Percentiles rank a stretch among this genome's conserved stretches.
phyloP scores from a whole-genome alignment of 2,797 vertebrate species.

The Sebastes kiyomatsui region DNA sequence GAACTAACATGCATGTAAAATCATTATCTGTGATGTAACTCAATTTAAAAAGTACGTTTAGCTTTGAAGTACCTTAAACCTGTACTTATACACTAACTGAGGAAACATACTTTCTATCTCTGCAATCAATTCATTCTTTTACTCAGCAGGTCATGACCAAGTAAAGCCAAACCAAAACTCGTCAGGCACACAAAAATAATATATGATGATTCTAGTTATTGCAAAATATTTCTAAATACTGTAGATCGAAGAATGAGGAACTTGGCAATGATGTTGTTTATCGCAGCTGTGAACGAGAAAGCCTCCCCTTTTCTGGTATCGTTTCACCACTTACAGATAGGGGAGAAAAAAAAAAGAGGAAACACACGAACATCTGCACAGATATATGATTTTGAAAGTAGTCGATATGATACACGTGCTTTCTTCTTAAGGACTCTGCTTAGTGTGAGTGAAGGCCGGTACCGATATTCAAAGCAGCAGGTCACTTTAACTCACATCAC shows the following conservation, averaged over 20 bases:
- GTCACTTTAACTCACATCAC: conserved; percentile 8
- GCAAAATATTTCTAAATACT: conserved; percentile 30
- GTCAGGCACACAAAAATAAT: conserved; percentile 27
- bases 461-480: not conserved
- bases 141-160: conserved; percentile 3
- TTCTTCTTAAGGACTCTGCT: not conserved
- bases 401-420: not conserved
- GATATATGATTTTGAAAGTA: conserved; percentile 8
- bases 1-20: not conserved
- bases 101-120: not conserved
- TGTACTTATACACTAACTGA: not conserved
- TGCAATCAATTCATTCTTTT: not conserved
- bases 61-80: not conserved
- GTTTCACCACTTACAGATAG: conserved; percentile 5
- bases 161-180: conserved; percentile 7
- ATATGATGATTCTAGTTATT: not conserved
- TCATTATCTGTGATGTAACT: not conserved
- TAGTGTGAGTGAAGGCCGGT: not conserved
- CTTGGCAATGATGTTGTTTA: conserved; percentile 37
- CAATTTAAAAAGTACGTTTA: not conserved
- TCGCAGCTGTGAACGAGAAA: conserved; percentile 38
- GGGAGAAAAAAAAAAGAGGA: not conserved
- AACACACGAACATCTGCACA: conserved; percentile 5
- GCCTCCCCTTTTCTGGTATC: conserved; percentile 37
- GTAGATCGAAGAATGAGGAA: conserved; percentile 27